A percentile compares a stretch with the other conserved stretches of the same genome.
Conservation (phyloP, 2,797 vertebrate genomes). For the Numenius phaeopus region DNA sequence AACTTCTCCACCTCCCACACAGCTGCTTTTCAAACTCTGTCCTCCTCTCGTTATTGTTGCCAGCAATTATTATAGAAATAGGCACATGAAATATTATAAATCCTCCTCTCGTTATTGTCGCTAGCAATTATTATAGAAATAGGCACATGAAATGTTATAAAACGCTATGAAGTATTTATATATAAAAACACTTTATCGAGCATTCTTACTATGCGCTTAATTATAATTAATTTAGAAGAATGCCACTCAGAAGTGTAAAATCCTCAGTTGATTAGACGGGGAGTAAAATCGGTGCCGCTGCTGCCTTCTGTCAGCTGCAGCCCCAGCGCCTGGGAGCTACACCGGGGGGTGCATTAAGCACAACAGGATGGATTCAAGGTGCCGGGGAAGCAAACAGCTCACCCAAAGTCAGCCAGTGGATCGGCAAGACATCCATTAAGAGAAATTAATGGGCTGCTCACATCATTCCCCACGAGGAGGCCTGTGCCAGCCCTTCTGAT, state of each 20-base stretch:
- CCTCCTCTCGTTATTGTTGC: neutral
- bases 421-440: neutral
- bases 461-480: neutral
- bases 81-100: neutral
- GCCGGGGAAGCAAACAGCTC: neutral
- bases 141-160: neutral
- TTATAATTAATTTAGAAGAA: neutral
- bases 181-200: neutral
- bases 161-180: neutral
- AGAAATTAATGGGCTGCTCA: neutral
- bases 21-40: neutral
- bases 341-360: neutral
- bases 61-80: neutral
- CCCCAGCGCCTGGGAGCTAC: accelerated
- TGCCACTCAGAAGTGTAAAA: neutral
- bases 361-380: neutral
- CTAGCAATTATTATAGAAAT: neutral
- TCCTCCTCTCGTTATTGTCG: neutral
- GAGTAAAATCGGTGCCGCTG: neutral
- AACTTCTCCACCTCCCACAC: neutral
- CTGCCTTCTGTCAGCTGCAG: neutral
- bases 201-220: neutral
- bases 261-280: neutral
- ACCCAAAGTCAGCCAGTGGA: neutral
- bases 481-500: neutral